Base-by-base conservation (phyloP, 2,888 invertebrate species). In the Trissolcus brochymenae region DNA sequence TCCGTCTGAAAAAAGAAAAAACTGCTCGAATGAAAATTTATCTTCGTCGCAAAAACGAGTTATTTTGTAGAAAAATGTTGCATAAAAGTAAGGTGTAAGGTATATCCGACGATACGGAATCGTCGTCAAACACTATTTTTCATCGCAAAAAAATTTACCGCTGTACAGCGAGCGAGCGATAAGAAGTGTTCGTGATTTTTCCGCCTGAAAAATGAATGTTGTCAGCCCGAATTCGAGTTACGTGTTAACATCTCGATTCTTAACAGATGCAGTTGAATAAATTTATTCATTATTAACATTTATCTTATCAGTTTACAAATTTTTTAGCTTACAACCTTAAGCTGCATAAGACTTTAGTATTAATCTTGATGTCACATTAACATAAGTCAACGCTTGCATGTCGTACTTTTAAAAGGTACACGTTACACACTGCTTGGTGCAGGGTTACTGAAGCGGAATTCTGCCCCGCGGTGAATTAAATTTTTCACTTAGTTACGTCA, bases 321-420 rank as follows among this genome's bases (percentile, higher is more conserved):
- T 65, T 62, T 57, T 65, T 49, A 53, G 53, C 53, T 54, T 41
- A 49, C 19, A 64, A 57, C 51, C 56, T 67, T 54, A 49, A 61
- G 53, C 14, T 11, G 16, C 17, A 46, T 64, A 35, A 41, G 46
- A 53, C 59, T 65, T 64, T n/a, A 19, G 60, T 59, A 60, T 72
- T 65, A 72, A 72, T 65, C 65, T 72, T 65, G 40, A 49, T 60
- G 72, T 65, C 65, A 25, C 72, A 72, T 72, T 72, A 72, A 60
- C 72, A 60, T 59, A 73, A 72, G 61, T 72, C 65, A 64, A 54
- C 51, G 72, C 17, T 29, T 41, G 50, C 64, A 53, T 53, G 57
- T 71, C 53, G 59, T 13, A 54, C 59, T 65, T 64, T 25, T 72
- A 57, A 64, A 54, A 65, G 64, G 43, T 59, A 54, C 64, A 65